phyloP scores from a whole-genome alignment of 2,888 invertebrate genomes.

The Caenorhabditis sp. region DNA sequence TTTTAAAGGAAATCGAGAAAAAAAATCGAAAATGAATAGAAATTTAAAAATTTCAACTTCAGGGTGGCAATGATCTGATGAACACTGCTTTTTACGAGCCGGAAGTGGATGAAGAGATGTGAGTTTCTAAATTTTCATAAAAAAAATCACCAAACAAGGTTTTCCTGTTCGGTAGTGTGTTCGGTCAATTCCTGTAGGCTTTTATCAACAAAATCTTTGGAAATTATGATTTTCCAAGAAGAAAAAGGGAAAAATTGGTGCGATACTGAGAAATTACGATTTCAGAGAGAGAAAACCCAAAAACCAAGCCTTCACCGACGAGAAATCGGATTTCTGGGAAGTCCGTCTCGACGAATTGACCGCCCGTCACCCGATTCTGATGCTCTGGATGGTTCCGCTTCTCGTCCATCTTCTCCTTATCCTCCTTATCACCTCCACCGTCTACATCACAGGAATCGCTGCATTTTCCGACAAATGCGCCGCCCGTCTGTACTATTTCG shows the following conservation, averaged over 20 bases:
- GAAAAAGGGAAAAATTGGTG: too few species aligned
- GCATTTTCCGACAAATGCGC: slow-evolving; percentile 1
- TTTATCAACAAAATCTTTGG: too few species aligned
- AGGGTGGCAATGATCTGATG: slow-evolving; percentile 28
- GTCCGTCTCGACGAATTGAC: slow-evolving; percentile 7
- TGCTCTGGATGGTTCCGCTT: slow-evolving; percentile 3
- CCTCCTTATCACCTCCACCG: background rate
- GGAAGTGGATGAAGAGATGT: slow-evolving; percentile 19
- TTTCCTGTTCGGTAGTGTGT: too few species aligned
- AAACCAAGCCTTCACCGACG: background rate
- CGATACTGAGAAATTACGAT: too few species aligned
- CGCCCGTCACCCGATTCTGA: slow-evolving; percentile 20
- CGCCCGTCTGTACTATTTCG: slow-evolving; percentile 23
- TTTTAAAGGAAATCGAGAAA: too few species aligned
- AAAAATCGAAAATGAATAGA: too few species aligned
- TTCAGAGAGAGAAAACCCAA: slow-evolving; percentile 8
- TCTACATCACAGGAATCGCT: slow-evolving; percentile 8
- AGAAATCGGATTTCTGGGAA: slow-evolving; percentile 16
- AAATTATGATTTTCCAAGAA: too few species aligned
- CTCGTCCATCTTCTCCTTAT: slow-evolving; percentile 17
- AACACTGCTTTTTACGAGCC: slow-evolving; percentile 47
- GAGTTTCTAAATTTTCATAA: background rate
- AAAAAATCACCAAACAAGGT: too few species aligned
- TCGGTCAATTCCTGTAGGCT: too few species aligned
- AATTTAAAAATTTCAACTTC: too few species aligned